Evolutionary conservation across 2,113 vertebrate species (phyloP).

Genomic region (Myanophis thanlyinensis): DNA sequence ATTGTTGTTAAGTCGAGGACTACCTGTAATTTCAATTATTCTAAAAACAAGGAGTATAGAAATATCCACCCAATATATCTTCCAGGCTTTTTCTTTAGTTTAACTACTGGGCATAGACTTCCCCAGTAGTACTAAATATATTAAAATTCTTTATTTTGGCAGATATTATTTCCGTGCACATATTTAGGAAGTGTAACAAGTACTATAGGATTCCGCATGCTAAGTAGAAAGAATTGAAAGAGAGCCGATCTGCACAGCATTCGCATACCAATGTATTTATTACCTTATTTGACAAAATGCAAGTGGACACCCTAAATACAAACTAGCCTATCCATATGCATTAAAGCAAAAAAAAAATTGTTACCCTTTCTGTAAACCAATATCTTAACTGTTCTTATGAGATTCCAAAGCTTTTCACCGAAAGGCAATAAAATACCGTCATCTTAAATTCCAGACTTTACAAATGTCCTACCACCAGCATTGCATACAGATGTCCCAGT

Average conservation of each 20-base stretch:
- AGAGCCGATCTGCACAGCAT: not conserved
- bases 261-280: not conserved
- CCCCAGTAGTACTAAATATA: not conserved
- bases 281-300: not conserved
- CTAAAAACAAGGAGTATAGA: not conserved
- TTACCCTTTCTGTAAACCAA: not conserved
- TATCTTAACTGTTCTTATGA: not conserved
- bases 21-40: not conserved
- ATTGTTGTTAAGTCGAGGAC: not conserved
- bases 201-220: not conserved
- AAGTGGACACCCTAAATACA: not conserved
- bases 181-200: not conserved
- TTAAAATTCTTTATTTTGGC: not conserved
- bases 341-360: not conserved
- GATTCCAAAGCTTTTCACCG: conserved; percentile 7
- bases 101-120: not conserved
- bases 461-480: conserved; percentile 53
- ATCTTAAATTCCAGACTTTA: conserved; percentile 46
- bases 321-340: not conserved
- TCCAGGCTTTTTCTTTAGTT: not conserved
- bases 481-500: conserved; percentile 50
- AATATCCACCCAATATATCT: not conserved
- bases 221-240: not conserved
- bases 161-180: not conserved
- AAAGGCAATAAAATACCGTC: conserved; percentile 32